These are phyloP conservation scores for Lamprologus speciosus DNA, from an alignment of 2,113 vertebrate species.

Conservation along the genomic window DNA sequence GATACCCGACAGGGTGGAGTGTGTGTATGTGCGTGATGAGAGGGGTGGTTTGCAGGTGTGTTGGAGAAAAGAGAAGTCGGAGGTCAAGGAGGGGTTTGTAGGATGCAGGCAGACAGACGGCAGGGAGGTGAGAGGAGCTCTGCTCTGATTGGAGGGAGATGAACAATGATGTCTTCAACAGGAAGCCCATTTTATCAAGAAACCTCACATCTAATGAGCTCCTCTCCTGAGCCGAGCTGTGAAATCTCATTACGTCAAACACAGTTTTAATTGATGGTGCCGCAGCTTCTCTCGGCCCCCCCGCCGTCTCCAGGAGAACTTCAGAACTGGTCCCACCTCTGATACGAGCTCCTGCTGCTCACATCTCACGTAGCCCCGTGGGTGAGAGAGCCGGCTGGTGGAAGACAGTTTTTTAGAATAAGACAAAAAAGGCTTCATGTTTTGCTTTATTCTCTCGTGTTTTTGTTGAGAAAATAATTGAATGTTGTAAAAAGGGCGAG, in stretches of 20 bases:
- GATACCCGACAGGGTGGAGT: neutral
- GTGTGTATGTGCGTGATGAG: neutral
- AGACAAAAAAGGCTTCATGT: neutral
- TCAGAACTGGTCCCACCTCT: neutral
- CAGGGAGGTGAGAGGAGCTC: neutral
- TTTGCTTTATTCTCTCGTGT: neutral
- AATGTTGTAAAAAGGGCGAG: neutral
- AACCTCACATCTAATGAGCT: neutral
- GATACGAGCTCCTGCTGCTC: neutral
- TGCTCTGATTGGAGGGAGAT: neutral
- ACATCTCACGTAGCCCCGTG: slow-evolving; percentile 5
- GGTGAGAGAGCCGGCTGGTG: neutral
- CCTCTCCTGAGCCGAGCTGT: neutral
- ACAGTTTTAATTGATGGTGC: neutral
- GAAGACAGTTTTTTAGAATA: neutral
- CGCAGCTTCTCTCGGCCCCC: neutral
- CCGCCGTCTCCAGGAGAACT: neutral
- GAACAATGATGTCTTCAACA: neutral
- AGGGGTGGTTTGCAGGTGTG: slow-evolving; percentile 26
- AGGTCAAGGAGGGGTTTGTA: slow-evolving; percentile 5
- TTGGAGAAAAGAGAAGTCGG: neutral
- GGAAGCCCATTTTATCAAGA: neutral
- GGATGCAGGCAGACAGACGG: neutral
- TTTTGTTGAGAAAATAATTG: neutral
- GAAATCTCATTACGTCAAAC: neutral